Evolutionary conservation across 2,797 vertebrate genomes (phyloP), one percentile per base, ranked within the genome.

Genomic region (Lindbergichthys nudifrons): DNA sequence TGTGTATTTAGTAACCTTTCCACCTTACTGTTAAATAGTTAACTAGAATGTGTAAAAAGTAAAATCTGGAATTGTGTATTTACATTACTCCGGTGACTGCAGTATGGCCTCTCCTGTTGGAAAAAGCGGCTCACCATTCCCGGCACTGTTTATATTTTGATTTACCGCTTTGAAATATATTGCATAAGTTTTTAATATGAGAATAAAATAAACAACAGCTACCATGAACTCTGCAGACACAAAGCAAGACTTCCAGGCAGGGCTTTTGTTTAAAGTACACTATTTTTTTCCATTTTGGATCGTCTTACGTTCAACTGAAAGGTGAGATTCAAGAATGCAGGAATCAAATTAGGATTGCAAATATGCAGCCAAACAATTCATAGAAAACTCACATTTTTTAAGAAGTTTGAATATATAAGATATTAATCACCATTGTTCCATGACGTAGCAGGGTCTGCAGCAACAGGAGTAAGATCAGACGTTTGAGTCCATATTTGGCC

Each of bases 401-500:
- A 4, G 23, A 7, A 9, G 42, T 67, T 69, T 75, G n/a, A 73
- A 65, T 48, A 39, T 53, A 47, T 63, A 19, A 74, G 48, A 72
- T 51, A 54, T 75, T 71, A 45, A 60, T 65, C 36, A n/a, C n/a
- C 13, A 23, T 63, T 66, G 57, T 53, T 80, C 54, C 52, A 65
- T 77, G 47, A 76, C 42, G 65, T 18, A 74, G 10, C 13, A 3
- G 6, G 3, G 39, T 57, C 57, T 32, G 10, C 43, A 57, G 67
- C 52, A 72, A 46, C 43, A 64, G 41, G 6, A 39, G 52, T 57
- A 32, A 80, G 56, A 26, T 26, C 26, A 26, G 26, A 26, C 4
- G 26, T 26, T 26, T 14, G 21, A 54, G 7, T 68, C 88, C 73
- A 81, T 81, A 88, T 88, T 86, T 83, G 77, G 75, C 45, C 61